Conservation (phyloP, 2,888 invertebrate genomes). For the Keiferia lycopersicella region DNA sequence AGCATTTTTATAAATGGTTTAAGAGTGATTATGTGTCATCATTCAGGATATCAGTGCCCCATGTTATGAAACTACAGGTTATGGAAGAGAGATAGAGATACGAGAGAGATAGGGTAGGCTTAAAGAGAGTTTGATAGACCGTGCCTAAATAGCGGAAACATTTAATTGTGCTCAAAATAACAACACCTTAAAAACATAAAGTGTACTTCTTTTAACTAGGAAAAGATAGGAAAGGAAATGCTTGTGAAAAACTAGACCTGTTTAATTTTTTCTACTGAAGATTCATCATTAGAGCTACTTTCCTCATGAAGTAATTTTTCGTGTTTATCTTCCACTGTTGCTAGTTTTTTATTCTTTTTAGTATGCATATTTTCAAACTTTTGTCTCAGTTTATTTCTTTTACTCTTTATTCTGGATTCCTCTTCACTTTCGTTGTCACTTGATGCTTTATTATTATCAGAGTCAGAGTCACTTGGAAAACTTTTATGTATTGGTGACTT, state of each 20-base stretch:
- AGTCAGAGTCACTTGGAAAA: conserved; percentile 9
- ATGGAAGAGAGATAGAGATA: no score
- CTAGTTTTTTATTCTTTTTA: conserved; percentile 38
- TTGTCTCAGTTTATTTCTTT: conserved; percentile 56
- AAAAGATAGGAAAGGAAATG: no score
- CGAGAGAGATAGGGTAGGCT: no score
- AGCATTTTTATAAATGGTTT: no score
- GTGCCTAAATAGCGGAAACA: no score
- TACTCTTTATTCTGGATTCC: conserved; percentile 56
- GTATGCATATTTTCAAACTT: conserved; percentile 59
- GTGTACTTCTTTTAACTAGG: no score
- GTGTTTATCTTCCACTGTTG: conserved; percentile 28
- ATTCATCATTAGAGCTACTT: conserved; percentile 41
- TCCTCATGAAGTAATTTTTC: conserved; percentile 20
- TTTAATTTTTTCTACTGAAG: conserved; percentile 57
- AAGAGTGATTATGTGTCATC: no score
- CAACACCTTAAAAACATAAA: no score
- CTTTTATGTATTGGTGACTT: conserved; percentile 38
- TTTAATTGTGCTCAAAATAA: no score
- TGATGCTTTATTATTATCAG: conserved; percentile 31
- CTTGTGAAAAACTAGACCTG: conserved; percentile 43
- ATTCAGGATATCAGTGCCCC: no score
- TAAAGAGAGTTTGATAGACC: no score
- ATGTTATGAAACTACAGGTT: no score
- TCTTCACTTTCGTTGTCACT: conserved; percentile 46